Percentiles rank a stretch among this genome's conserved stretches.
Conservation (phyloP, 1,140 invertebrate genomes). For the Zaprionus nigranus region DNA sequence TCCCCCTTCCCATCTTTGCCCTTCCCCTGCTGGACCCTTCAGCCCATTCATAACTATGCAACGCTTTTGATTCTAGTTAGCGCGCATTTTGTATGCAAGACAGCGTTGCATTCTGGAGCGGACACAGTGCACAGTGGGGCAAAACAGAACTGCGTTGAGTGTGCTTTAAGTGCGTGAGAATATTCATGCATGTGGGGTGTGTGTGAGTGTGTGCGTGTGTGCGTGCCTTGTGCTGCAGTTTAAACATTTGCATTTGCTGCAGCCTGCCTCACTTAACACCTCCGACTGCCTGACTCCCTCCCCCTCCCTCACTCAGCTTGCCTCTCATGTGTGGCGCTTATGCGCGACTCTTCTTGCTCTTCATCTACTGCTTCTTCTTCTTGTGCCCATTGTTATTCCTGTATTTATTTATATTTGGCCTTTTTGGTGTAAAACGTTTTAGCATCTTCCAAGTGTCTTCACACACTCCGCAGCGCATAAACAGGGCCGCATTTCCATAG, state of each 20-base stretch:
- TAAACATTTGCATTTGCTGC: conserved; percentile 55
- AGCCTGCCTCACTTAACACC: conserved; percentile 8
- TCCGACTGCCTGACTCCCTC: conserved; percentile 58
- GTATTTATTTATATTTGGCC: conserved; percentile 78
- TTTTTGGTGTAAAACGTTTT: conserved; percentile 73
- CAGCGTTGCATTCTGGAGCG: conserved; percentile 66
- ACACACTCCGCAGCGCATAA: conserved; percentile 48
- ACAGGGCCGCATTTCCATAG: conserved; percentile 73
- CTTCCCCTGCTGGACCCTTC: not conserved
- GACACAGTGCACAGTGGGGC: conserved; percentile 53
- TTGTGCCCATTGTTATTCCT: conserved; percentile 16
- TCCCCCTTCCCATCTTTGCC: not conserved
- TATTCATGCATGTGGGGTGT: not conserved
- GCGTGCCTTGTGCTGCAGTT: conserved; percentile 32
- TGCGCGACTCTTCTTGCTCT: conserved; percentile 16
- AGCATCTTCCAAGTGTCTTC: conserved; percentile 72
- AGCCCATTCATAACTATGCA: conserved; percentile 74
- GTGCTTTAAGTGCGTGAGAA: conserved; percentile 14
- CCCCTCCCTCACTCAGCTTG: not conserved
- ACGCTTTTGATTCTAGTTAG: conserved; percentile 70
- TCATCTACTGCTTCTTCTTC: not conserved
- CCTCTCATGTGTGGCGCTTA: conserved; percentile 68
- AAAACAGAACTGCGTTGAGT: conserved; percentile 40
- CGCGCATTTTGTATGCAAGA: conserved; percentile 74
- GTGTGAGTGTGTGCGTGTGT: conserved; percentile 15